Conservation (phyloP, 2,113 vertebrate species). For the Tricholaema leucomelas region DNA sequence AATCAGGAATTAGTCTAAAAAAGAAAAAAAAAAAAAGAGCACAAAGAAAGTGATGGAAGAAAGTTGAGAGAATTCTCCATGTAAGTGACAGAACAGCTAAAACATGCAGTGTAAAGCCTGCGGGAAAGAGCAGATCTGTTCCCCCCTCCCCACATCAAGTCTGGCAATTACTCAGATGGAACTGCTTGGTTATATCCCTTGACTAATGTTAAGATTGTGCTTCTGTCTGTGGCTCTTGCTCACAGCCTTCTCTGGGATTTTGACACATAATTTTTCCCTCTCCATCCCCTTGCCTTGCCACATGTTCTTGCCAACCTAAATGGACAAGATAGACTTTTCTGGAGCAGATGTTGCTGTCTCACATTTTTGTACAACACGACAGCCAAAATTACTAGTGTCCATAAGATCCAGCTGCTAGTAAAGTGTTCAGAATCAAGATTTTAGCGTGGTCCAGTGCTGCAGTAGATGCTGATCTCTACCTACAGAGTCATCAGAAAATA, state of each 20-base stretch:
- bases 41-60: not conserved
- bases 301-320: not conserved
- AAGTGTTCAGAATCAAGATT: not conserved
- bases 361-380: not conserved
- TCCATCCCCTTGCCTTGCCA: not conserved
- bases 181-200: not conserved
- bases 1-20: not conserved
- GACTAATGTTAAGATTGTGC: not conserved
- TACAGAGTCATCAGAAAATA: not conserved
- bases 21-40: no score
- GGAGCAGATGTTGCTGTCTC: not conserved
- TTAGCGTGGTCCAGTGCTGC: not conserved
- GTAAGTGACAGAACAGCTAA: not conserved
- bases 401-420: not conserved
- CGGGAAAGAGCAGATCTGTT: not conserved
- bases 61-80: not conserved
- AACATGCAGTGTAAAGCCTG: not conserved
- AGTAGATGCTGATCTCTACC: not conserved
- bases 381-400: not conserved
- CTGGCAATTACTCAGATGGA: not conserved
- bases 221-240: not conserved
- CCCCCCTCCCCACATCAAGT: not conserved
- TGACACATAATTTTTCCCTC: not conserved
- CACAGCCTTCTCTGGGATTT: not conserved
- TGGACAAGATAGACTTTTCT: not conserved